Evolutionary conservation across 2,113 vertebrate species (phyloP).

Genomic region (Chlamydotis undulata): DNA sequence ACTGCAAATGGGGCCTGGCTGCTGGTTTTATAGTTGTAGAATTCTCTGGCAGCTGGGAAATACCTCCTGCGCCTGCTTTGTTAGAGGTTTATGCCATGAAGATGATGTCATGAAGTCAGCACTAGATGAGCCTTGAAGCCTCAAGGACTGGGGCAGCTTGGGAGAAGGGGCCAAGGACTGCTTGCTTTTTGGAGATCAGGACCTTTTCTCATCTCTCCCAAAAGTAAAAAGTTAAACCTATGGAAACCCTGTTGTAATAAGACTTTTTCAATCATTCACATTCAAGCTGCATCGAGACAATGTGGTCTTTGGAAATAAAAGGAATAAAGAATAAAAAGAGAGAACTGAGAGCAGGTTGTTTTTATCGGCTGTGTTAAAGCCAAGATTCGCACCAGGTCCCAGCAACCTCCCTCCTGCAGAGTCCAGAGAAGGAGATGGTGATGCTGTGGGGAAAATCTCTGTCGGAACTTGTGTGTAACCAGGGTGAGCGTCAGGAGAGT

Average conservation of each 20-base stretch:
- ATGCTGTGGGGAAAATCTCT: neutral
- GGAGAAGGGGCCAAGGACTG: neutral
- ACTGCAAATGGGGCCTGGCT: rapidly evolving
- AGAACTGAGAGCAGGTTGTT: neutral
- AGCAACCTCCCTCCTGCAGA: neutral
- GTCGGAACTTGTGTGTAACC: rapidly evolving
- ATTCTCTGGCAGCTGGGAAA: neutral
- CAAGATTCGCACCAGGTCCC: neutral
- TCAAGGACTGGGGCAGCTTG: neutral
- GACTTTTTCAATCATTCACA: neutral
- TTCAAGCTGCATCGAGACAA: neutral
- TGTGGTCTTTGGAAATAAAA: neutral
- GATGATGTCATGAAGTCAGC: rapidly evolving
- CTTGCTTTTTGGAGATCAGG: neutral
- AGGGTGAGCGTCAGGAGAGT: neutral
- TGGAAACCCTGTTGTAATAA: neutral
- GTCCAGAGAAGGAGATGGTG: neutral
- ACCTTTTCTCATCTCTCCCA: neutral
- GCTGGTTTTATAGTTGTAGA: neutral
- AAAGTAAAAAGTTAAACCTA: neutral
- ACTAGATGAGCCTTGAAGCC: neutral
- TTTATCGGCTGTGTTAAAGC: neutral
- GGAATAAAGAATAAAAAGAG: neutral
- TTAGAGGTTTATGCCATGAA: neutral
- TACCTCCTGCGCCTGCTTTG: neutral